Evolutionary conservation across 2,888 invertebrate genomes (phyloP), one percentile per base, ranked within the genome.

Genomic region (Koerneria pararmatus): DNA sequence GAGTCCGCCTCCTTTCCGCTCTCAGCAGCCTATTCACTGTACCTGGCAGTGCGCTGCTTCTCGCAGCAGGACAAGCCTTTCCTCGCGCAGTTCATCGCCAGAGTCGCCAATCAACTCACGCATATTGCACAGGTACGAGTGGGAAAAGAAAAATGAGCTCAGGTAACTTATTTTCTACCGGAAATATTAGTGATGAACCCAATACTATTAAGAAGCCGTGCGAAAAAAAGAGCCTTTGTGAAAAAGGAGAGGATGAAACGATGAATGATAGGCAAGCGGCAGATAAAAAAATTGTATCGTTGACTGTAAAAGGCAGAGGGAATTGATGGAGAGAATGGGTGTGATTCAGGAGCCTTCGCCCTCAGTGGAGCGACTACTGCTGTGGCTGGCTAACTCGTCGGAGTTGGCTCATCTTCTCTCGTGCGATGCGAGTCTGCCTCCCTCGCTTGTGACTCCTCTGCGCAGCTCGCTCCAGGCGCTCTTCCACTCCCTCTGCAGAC

Each of bases 11-110:
- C 92, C 76, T 97, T 97, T 87, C 93, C 94, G 84, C 88, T 98
- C 71, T 92, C 97, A 0, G 97, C 97, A 0, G 95, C 95, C 32
- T 98, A 97, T 86, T 91, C 94, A 1, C 88, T 98, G 31, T 98
- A 98, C 85, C 88, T 98, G 83, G 92, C 93, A 76, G 91, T 93
- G 70, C 88, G 92, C 24, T 95, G 94, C 83, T 92, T 95, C 53
- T 93, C 93, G 32, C 93, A 93, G 0, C 93, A 93, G 84, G 94
- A 93, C 80, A 93, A 93, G 29, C 93, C 94, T 84, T 86, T 94
- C 65, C 90, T 91, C 74, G 69, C 68, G 22, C 73, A 76, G 56
- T 71, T 75, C 54, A 71, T 75, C 65, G 62, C 71, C 8, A 49
- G 72, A 24, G 72, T 76, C 27, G 71, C 69, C n/a, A 63, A 70